phyloP scores from a whole-genome alignment of 2,113 vertebrate species.

The Neodontobutis hainanensis region DNA sequence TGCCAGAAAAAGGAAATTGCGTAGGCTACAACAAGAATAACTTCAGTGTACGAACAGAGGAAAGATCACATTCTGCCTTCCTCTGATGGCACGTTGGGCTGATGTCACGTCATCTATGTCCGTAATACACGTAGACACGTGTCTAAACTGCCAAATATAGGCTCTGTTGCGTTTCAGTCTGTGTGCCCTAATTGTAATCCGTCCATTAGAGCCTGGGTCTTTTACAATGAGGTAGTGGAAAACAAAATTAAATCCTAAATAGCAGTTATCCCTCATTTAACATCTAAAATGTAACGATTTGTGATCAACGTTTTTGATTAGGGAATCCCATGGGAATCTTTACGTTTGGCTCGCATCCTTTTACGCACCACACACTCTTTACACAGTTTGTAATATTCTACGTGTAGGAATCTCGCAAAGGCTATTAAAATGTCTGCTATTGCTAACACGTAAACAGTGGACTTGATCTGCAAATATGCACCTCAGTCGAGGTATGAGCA shows the following conservation, averaged over 20 bases:
- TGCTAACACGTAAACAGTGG: background rate
- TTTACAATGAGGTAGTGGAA: constrained; percentile 26
- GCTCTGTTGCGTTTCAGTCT: background rate
- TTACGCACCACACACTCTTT: background rate
- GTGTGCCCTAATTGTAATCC: constrained; percentile 72
- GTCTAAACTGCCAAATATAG: background rate
- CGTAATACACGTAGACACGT: background rate
- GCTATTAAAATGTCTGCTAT: no score
- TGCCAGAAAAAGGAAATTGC: background rate
- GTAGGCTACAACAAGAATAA: background rate
- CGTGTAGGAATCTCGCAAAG: no score
- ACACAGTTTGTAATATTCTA: no score
- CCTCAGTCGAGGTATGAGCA: background rate
- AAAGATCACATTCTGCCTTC: no score
- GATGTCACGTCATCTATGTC: constrained; percentile 1
- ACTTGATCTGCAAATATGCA: background rate
- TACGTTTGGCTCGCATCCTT: background rate
- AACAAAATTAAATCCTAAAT: background rate
- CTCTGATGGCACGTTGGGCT: background rate
- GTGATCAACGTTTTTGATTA: background rate
- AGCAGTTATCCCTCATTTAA: background rate
- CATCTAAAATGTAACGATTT: background rate
- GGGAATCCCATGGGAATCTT: background rate
- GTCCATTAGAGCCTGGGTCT: constrained; percentile 7
- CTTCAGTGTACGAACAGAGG: background rate